These are phyloP conservation scores for Recurvirostra avosetta DNA, from an alignment of 2,113 vertebrate species.

Conservation along the genomic window DNA sequence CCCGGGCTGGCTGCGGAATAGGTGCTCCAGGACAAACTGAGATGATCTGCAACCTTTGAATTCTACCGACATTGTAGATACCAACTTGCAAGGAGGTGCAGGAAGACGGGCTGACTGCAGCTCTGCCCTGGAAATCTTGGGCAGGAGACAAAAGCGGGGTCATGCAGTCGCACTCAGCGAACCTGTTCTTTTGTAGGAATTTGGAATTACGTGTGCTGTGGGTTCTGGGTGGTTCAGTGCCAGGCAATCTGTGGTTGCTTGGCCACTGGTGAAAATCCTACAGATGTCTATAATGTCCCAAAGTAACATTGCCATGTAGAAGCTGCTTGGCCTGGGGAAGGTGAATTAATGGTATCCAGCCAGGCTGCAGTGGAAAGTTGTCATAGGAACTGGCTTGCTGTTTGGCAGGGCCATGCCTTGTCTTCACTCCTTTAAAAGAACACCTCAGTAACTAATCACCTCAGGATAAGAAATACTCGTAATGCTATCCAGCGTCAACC, in stretches of 20 bases:
- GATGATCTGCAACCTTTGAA: background rate
- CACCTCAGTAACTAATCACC: background rate
- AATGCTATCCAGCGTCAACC: background rate
- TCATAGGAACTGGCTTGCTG: slow-evolving; percentile 36
- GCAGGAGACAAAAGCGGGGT: background rate
- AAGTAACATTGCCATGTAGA: background rate
- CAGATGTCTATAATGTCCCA: background rate
- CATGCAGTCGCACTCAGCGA: rapidly evolving
- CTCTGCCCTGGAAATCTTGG: background rate
- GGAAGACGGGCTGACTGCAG: background rate
- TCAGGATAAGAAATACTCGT: background rate
- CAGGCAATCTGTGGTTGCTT: background rate
- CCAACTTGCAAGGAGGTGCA: rapidly evolving
- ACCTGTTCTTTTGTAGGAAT: background rate
- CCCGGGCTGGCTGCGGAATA: background rate
- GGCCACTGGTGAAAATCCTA: background rate
- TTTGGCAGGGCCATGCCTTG: background rate
- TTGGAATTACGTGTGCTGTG: background rate
- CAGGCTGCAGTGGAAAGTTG: slow-evolving; percentile 48
- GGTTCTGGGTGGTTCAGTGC: background rate
- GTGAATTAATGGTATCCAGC: background rate
- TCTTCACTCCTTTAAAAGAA: background rate
- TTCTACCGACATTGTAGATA: background rate
- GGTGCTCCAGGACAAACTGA: background rate
- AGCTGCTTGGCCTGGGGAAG: background rate